Base-by-base conservation (phyloP, 2,888 invertebrate species). In the Hydrotaea diabolus region DNA sequence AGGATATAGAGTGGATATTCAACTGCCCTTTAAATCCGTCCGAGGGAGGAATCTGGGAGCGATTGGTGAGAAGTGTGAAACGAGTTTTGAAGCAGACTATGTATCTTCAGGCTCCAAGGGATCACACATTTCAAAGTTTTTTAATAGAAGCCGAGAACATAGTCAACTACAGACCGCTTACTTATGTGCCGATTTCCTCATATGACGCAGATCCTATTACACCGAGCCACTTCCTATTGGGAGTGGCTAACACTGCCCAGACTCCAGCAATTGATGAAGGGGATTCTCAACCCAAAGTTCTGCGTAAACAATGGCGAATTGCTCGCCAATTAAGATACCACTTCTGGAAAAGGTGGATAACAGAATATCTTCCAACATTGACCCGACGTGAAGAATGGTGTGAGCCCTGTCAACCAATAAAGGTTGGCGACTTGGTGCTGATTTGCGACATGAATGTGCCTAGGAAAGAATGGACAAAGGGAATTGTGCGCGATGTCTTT, bases 1-100 rank as follows among this genome's bases (percentile, higher is more conserved):
- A 21, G 81, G 83, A 85, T 26, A 39, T 86, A 3, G 77, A 86
- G 13, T 87, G 87, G 86, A 0, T 73, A 5, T 87, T 87, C 62
- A 87, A 86, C 36, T 81, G 78, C 31, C 85, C 85, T 13, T 26
- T 46, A 2, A 82, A 86, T 19, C 83, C 82, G 11, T 57, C 64
- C 3, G 79, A 72, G 4, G 83, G 83, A 3, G 85, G 79, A 15
- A 73, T 76, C 19, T 85, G 85, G 85, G 84, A 85, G 59, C 73
- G 72, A n/a, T 26, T 85, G 39, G 76, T 86, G 0, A 80, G 76
- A 31, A 78, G 82, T 1, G 49, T 71, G 1, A 71, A 71, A 17
- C 43, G 17, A 4, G 69, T 69, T 5, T n/a, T 64, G 17, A 1
- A 8, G 15, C 4, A 82, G 0, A 86, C 81, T 13, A 39, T 86